Base-by-base conservation (phyloP, 2,888 invertebrate species). In the Boloria selene region DNA sequence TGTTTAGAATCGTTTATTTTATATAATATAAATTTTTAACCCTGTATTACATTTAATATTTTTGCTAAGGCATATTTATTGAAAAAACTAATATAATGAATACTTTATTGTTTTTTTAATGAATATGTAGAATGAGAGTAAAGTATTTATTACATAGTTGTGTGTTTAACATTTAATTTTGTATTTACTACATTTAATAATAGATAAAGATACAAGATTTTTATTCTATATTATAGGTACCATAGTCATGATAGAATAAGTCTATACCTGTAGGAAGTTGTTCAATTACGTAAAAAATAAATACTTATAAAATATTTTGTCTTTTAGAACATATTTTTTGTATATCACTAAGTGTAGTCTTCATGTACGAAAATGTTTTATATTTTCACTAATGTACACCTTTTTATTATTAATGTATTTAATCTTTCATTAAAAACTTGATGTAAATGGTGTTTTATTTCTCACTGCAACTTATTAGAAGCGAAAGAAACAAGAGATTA, bases 381-480 rank as follows among this genome's bases (percentile, higher is more conserved):
- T 82, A 82, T 80, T 79, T 79, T 79, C 77, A 80, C 76, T 74
- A 76, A 74, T 73, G 75, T 80, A 84, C 84, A 84, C 79, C 74
- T 83, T 84, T 85, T 79, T 84, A 85, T 78, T 77, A 63, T 76
- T 75, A 75, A 73, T 77, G 76, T 71, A 73, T 74, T 74, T 65
- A 56, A 70, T 72, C 65, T 72, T 72, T 70, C 69, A 75, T 69
- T 73, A 76, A 74, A 69, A 61, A 75, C 70, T 51, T 61, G 64
- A 55, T 44, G 38, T 45, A 61, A 22, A 10, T 22, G 47, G 16
- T 61, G 14, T 65, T 61, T 45, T 44, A 45, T 61, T 44, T 17
- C 17, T 38, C 6, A 16, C 18, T 4, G 17, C 50, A 18, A 4
- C 7, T 13, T 55, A 4, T 18, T 4, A 18, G 14, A 22, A 14